phyloP scores from a whole-genome alignment of 2,113 vertebrate genomes.

The Thomomys bottae region DNA sequence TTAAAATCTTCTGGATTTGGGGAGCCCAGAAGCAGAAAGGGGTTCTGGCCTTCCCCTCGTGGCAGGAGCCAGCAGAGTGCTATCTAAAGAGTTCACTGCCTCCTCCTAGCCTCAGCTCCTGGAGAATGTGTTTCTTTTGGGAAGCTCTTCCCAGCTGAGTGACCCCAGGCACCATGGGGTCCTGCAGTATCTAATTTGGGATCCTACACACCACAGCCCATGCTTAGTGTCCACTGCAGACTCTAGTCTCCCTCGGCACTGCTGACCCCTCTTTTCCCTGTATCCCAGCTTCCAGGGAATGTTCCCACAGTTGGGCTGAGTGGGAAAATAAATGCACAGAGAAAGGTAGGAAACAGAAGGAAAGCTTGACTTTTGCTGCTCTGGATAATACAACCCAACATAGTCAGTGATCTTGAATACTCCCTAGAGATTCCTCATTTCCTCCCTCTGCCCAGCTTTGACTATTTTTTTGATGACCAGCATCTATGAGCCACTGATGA shows the following conservation, averaged over 20 bases:
- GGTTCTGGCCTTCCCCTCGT: background rate
- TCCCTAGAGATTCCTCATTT: no score
- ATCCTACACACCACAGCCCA: accelerated
- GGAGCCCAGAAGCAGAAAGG: background rate
- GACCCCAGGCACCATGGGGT: background rate
- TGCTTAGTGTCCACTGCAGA: background rate
- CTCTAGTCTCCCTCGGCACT: background rate
- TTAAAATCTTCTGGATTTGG: background rate
- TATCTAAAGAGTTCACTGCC: background rate
- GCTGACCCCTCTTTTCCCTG: background rate
- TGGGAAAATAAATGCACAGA: background rate
- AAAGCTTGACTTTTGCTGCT: background rate
- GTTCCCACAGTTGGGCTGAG: background rate
- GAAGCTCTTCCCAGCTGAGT: no score
- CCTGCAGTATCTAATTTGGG: background rate
- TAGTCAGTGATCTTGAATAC: accelerated
- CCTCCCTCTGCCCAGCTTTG: background rate
- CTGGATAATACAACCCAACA: background rate
- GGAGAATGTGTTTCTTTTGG: background rate
- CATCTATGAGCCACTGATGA: accelerated
- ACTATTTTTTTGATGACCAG: background rate
- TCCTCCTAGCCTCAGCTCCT: background rate
- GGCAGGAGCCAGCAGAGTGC: background rate
- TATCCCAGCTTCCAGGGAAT: background rate
- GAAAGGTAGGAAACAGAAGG: background rate